Conservation (phyloP, 2,113 vertebrate species). For the Jaculus jaculus region DNA sequence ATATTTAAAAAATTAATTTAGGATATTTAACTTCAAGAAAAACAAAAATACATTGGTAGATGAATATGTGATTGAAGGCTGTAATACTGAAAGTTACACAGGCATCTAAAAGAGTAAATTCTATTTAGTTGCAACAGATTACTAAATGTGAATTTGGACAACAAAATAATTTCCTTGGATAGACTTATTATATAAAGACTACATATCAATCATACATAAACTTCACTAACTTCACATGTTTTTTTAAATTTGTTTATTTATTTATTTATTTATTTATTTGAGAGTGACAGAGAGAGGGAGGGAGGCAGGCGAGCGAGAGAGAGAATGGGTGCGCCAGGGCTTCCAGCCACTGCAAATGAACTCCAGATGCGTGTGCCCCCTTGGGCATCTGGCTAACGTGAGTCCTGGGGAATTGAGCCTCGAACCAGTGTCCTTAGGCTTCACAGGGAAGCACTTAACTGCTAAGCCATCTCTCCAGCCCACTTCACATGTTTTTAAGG, state of each 20-base stretch:
- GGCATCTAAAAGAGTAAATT: neutral
- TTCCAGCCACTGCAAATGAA: no score
- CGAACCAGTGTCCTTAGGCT: no score
- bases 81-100: neutral
- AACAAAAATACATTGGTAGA: neutral
- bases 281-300: no score
- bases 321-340: no score
- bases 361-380: no score
- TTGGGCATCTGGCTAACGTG: no score
- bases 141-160: neutral
- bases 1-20: slow-evolving; percentile 9
- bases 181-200: slow-evolving; percentile 37
- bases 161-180: slow-evolving; percentile 4
- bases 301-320: no score
- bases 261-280: no score
- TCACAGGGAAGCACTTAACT: no score
- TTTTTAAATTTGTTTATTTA: no score
- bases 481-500: neutral
- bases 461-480: no score
- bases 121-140: slow-evolving; percentile 33
- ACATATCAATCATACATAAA: neutral
- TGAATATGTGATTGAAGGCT: neutral
- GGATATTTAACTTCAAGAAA: slow-evolving; percentile 44
- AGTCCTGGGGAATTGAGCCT: no score
- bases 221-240: neutral